Base-by-base conservation (phyloP, 1,140 invertebrate genomes). In the Procambarus clarkii region DNA sequence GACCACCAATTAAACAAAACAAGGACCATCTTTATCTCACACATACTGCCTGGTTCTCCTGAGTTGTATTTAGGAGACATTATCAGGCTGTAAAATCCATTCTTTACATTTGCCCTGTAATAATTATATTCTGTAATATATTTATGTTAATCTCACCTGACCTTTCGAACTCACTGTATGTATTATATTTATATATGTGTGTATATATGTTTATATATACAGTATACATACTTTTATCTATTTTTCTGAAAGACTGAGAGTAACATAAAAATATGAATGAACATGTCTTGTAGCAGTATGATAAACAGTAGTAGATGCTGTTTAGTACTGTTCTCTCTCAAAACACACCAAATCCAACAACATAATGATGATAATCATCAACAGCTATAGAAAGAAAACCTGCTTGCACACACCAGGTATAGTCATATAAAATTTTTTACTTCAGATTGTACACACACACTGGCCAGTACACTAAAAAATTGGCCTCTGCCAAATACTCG, bases 401-500 rank as follows among this genome's bases (percentile, higher is more conserved):
- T 71, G 24, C 24, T 7, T 71, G 15, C 50, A n/a, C 2, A 81
- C 48, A 50, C 21, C 24, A 46, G 15, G 34, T 34, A 79, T 58
- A 79, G 46, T 46, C 48, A 48, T n/a, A 8, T 13, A 79, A 79
- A 46, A 34, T 48, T 2, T 50, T 46, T 79, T 13, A 50, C 48
- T n/a, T 79, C 44, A 34, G 34, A 79, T 48, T 79, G 78, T 79
- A 79, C 46, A 50, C n/a, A 81, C 45, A 50, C 79, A 54, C 48
- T 81, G 79, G 79, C 79, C 79, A 81, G 79, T 81, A 54, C 54
- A 54, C 54, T 54, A 11, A 24, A n/a, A 34, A 54, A 74, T 74
- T 74, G 69, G 69, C 69, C 69, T 74, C 18, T 54, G 79, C 79
- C 79, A 81, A 81, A 81, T 81, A 81, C 21, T n/a, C 54, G 21